These are phyloP conservation scores for Cryptocheilus praepositus DNA, from an alignment of 2,888 invertebrate genomes.

Conservation along the genomic window DNA sequence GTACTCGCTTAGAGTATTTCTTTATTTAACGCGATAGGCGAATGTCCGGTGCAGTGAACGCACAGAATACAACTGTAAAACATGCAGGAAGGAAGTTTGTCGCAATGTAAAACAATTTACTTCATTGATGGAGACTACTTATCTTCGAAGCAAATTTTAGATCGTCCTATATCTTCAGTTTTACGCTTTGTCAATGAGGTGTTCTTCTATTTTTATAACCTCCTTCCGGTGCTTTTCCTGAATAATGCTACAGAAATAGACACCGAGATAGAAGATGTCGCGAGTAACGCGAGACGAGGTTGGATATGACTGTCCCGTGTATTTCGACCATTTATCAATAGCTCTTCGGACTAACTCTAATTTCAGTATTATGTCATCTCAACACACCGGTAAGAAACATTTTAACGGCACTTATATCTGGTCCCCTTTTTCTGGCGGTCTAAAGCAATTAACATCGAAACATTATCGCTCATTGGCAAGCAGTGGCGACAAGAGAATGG, in stretches of 20 bases:
- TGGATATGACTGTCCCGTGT: conserved; percentile 27
- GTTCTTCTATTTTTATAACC: conserved; percentile 57
- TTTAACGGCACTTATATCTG: too few species aligned
- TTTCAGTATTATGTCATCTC: too few species aligned
- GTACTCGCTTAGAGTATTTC: too few species aligned
- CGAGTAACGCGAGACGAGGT: conserved; percentile 44
- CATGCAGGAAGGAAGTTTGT: background rate
- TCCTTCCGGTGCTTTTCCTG: too few species aligned
- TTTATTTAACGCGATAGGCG: conserved; percentile 32
- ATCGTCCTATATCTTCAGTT: conserved; percentile 34
- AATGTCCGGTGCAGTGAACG: conserved; percentile 35
- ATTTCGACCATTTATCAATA: conserved; percentile 23
- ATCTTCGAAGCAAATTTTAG: conserved; percentile 17
- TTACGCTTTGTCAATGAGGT: conserved; percentile 46
- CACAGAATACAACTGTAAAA: conserved; percentile 15
- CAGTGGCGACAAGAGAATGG: too few species aligned
- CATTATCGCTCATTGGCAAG: too few species aligned
- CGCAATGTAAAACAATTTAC: too few species aligned
- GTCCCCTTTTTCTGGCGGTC: too few species aligned
- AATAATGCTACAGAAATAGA: conserved; percentile 48
- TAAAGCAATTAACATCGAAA: too few species aligned
- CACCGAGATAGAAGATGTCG: conserved; percentile 29
- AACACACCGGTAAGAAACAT: too few species aligned
- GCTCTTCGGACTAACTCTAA: background rate
- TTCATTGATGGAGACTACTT: too few species aligned